Evolutionary conservation across 2,113 vertebrate species (phyloP), one percentile per base, ranked within the genome.

Genomic region (Dasyurus viverrinus): DNA sequence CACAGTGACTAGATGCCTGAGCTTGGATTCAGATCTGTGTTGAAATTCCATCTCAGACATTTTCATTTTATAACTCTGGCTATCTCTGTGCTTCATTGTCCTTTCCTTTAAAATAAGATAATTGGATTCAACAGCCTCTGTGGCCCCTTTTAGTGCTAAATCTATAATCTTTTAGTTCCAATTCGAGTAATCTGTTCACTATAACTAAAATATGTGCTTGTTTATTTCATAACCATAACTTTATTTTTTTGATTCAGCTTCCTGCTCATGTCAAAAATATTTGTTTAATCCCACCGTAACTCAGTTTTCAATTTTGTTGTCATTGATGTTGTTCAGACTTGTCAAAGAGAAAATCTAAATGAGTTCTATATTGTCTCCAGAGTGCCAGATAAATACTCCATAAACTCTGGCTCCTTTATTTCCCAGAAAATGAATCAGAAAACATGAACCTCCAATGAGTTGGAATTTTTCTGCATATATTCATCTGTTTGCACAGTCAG

Each of bases 191-290:
- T 76, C 10, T n/a, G 68, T 76, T 30, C 60, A 8, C 68, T 22
- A 23, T 8, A 23, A n/a, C 19, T 22, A 76, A 94, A 8, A 92
- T 2, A 92, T 90, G 93, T 54, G 16, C 11, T 16, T 54, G 0
- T 50, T 93, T 91, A 26, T 95, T 53, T 5, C 19, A 14, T 89
- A 48, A 27, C 3, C 11, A 89, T 90, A 8, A 48, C 52, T 90
- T 93, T 25, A 24, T 36, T 92, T 93, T 93, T 96, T 92, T 93
- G 1, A 92, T 48, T 94, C 60, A 92, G 11, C 7, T 36, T 0
- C 27, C 94, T 94, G 42, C 76, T 53, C 92, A 84, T 93, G 26
- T 42, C 23, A 94, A 94, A 94, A 97, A 54, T 3, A 27, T 42
- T 91, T 12, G n/a, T 9, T 53, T 90, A 90, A 90, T 60, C 25